phyloP scores from a whole-genome alignment of 2,888 invertebrate genomes.

The Mythimna pallens region DNA sequence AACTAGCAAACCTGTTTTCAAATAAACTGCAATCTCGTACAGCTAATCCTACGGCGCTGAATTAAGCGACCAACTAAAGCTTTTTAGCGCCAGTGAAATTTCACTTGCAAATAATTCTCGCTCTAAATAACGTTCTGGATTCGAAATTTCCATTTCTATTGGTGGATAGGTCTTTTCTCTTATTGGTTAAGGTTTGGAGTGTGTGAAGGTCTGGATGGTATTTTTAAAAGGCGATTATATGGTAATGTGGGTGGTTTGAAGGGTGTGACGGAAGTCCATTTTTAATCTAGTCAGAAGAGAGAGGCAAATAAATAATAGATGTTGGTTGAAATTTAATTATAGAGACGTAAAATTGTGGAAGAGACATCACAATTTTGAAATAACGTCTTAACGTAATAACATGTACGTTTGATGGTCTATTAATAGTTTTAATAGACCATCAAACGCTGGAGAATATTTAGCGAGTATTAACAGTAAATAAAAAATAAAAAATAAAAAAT shows the following conservation, averaged over 20 bases:
- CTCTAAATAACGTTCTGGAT: slow-evolving; percentile 47
- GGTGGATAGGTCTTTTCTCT: slow-evolving; percentile 34
- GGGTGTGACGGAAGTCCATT: neutral
- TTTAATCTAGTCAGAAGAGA: no score
- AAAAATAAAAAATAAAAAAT: no score
- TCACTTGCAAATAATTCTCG: slow-evolving; percentile 59
- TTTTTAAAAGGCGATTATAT: slow-evolving; percentile 39
- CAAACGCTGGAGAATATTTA: no score
- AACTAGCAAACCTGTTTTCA: slow-evolving; percentile 23
- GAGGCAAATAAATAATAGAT: neutral
- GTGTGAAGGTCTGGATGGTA: slow-evolving; percentile 12
- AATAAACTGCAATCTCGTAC: slow-evolving; percentile 55
- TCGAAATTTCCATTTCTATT: slow-evolving; percentile 50
- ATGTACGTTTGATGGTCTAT: no score
- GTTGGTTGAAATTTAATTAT: neutral
- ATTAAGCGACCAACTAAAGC: slow-evolving; percentile 51
- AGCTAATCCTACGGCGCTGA: slow-evolving; percentile 50
- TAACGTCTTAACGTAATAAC: no score
- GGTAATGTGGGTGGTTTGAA: slow-evolving; percentile 24
- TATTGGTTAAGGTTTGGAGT: slow-evolving; percentile 24
- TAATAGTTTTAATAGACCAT: no score
- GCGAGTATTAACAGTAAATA: no score
- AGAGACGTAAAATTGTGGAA: no score
- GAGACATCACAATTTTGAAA: no score
- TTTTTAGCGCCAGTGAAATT: slow-evolving; percentile 52